These are phyloP conservation scores for Mormyrops boulengeri DNA, from an alignment of 2,797 vertebrate species.

Conservation along the genomic window DNA sequence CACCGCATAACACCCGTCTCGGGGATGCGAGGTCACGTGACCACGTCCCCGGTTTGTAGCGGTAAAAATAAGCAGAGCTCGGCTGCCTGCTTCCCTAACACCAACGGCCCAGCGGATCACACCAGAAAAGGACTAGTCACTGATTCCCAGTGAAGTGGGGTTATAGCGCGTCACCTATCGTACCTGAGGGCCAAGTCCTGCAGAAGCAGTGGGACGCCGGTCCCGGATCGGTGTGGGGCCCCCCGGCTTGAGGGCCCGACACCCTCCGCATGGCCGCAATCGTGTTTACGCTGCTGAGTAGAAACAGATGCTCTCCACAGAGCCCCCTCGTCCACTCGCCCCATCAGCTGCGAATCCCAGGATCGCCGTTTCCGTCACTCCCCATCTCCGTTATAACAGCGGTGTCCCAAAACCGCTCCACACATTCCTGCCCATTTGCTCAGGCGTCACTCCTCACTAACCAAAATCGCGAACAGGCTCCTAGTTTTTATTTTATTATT, in stretches of 20 bases:
- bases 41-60: neutral
- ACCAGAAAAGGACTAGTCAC: neutral
- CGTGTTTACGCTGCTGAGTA: constrained; percentile 59
- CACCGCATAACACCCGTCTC: neutral
- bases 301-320: constrained; percentile 55
- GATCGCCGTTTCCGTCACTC: neutral
- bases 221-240: neutral
- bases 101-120: neutral
- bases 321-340: constrained; percentile 22
- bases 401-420: neutral
- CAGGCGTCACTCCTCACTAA: neutral
- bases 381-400: neutral
- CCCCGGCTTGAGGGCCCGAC: neutral
- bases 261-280: neutral
- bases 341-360: constrained; percentile 22
- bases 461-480: neutral
- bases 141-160: neutral
- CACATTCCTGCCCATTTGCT: neutral
- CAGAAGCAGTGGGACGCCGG: neutral
- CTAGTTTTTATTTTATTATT: neutral
- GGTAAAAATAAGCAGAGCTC: neutral
- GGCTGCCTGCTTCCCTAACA: neutral
- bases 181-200: neutral
- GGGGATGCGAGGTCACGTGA: neutral
- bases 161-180: neutral